Evolutionary conservation across 2,888 invertebrate species (phyloP).

Genomic region (Orchesellides sinensis): DNA sequence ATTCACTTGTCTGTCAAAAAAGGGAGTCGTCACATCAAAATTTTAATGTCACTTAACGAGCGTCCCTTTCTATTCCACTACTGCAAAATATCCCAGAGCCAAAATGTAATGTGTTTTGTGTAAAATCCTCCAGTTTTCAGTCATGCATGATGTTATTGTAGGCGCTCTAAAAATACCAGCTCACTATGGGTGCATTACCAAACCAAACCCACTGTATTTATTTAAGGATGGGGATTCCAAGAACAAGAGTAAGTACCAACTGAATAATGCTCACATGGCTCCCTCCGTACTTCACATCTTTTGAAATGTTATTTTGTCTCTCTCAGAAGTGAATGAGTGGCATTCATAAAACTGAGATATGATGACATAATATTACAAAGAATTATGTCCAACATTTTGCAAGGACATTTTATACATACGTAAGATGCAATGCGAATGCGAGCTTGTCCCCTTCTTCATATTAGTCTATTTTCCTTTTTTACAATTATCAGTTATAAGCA

Average conservation of each 20-base stretch:
- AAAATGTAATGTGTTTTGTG: not conserved
- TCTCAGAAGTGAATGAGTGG: not conserved
- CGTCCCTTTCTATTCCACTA: no score
- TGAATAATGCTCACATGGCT: no score
- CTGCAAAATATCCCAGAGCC: no score
- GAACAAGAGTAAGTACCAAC: no score
- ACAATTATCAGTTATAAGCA: not conserved
- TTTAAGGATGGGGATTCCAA: not conserved
- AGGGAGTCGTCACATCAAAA: slow-evolving; percentile 26
- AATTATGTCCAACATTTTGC: slow-evolving; percentile 5
- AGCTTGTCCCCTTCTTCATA: slow-evolving; percentile 1
- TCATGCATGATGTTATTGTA: no score
- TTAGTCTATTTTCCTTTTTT: not conserved
- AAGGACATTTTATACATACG: not conserved
- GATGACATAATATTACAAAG: not conserved
- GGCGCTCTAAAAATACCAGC: no score
- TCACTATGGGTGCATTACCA: no score
- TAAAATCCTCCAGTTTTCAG: not conserved
- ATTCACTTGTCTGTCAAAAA: slow-evolving; percentile 4
- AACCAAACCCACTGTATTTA: not conserved
- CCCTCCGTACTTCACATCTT: not conserved
- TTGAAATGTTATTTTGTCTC: not conserved
- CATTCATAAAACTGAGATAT: slow-evolving; percentile 9
- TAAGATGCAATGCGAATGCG: no score
- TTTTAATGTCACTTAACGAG: slow-evolving; percentile 26